A percentile compares a stretch with the other conserved stretches of the same genome.
Conservation (phyloP, 1,140 invertebrate genomes). For the Nylanderia fulva region DNA sequence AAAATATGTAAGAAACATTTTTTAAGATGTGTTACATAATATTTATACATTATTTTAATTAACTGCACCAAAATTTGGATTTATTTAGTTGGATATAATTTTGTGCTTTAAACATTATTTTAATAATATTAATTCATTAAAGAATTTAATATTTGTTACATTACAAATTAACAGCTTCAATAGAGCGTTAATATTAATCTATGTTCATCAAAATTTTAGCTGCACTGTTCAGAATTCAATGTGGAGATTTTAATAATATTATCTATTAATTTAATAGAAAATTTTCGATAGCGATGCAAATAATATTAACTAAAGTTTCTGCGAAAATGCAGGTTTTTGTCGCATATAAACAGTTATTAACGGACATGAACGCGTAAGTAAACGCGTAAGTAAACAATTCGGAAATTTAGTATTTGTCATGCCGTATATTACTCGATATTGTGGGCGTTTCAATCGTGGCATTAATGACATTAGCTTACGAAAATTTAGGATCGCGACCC, state of each 20-base stretch:
- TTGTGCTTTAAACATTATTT: background rate
- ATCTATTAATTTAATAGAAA: background rate
- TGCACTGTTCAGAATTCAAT: background rate
- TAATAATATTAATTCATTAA: background rate
- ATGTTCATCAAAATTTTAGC: background rate
- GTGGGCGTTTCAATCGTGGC: background rate
- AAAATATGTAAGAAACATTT: background rate
- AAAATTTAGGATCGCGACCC: conserved; percentile 5
- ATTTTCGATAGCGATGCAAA: background rate
- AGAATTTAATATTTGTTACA: conserved; percentile 2
- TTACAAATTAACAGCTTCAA: conserved; percentile 6
- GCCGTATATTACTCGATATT: background rate
- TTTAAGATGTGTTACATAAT: background rate
- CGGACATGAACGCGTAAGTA: background rate
- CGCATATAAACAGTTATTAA: background rate
- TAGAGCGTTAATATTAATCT: background rate
- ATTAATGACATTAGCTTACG: conserved; percentile 24
- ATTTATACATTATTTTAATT: background rate
- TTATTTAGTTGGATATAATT: background rate
- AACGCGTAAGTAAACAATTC: conserved; percentile 21
- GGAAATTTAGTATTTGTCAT: conserved; percentile 9
- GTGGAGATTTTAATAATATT: conserved; percentile 17
- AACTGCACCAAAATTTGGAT: background rate
- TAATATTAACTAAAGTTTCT: background rate
- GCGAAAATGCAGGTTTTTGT: background rate